Percentiles rank a stretch among this genome's conserved stretches.
Evolutionary conservation across 2,797 vertebrate species (phyloP).

Genomic region (Hephaestus fuliginosus): DNA sequence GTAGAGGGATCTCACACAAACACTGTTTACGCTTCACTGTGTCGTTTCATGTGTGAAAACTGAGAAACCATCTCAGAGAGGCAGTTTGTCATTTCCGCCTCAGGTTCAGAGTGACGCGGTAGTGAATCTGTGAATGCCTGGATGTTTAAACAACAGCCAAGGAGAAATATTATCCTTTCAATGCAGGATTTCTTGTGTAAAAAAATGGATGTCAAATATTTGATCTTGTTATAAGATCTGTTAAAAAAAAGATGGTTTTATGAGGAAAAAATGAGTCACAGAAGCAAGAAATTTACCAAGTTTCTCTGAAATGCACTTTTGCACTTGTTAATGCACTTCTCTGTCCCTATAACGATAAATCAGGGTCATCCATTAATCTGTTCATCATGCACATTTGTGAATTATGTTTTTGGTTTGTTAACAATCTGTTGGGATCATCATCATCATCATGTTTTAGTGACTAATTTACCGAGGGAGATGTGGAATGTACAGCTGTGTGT

Average conservation of each 20-base stretch:
- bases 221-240: too few relatives aligned
- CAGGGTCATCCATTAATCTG: not conserved
- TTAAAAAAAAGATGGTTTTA: not conserved
- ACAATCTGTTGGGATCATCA: slow-evolving; percentile 19
- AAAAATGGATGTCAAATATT: not conserved
- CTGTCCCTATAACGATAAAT: not conserved
- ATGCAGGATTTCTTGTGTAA: not conserved
- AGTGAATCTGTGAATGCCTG: slow-evolving; percentile 21
- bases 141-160: slow-evolving; percentile 39
- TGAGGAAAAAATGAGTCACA: not conserved
- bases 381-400: not conserved
- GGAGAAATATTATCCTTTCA: slow-evolving; percentile 7
- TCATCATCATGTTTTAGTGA: slow-evolving; percentile 24
- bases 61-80: slow-evolving; percentile 59
- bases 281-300: not conserved
- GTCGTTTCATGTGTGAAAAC: slow-evolving; percentile 71
- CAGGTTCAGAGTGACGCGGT: slow-evolving; percentile 18
- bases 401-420: not conserved
- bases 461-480: slow-evolving; percentile 29
- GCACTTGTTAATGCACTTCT: not conserved
- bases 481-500: slow-evolving; percentile 67
- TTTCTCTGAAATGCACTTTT: not conserved
- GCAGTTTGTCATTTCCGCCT: slow-evolving; percentile 44
- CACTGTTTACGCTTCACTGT: slow-evolving; percentile 49
- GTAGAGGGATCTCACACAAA: slow-evolving; percentile 25